phyloP scores from a whole-genome alignment of 2,113 vertebrate genomes.

The Perccottus glenii region DNA sequence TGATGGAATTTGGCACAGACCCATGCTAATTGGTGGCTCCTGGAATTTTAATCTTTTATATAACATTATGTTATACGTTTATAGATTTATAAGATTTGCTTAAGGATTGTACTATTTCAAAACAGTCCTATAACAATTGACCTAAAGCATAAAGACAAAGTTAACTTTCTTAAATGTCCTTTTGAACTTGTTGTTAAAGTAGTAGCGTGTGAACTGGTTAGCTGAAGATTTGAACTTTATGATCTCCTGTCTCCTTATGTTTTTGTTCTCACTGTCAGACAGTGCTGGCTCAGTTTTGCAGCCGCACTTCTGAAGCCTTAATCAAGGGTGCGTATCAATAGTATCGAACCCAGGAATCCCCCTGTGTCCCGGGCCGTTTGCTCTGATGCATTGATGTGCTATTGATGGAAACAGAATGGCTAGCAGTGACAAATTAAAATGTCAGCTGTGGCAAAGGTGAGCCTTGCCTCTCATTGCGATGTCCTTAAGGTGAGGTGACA shows the following conservation, averaged over 20 bases:
- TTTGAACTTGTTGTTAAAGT: too few relatives aligned
- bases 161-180: too few relatives aligned
- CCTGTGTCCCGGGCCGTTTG: slow-evolving; percentile 55
- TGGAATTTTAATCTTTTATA: not conserved
- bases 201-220: too few relatives aligned
- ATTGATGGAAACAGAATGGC: slow-evolving; percentile 68
- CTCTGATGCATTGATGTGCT: slow-evolving; percentile 75
- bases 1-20: slow-evolving; percentile 4
- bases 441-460: slow-evolving; percentile 78
- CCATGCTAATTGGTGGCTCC: not conserved
- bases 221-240: slow-evolving; percentile 46
- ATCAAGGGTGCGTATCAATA: slow-evolving; percentile 69
- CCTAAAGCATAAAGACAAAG: too few relatives aligned
- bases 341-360: slow-evolving; percentile 65
- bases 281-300: slow-evolving; percentile 9
- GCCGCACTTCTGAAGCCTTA: slow-evolving; percentile 52
- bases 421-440: slow-evolving; percentile 79
- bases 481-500: slow-evolving; percentile 69
- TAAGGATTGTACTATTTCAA: too few relatives aligned
- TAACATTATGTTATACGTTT: not conserved
- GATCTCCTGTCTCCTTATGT: slow-evolving; percentile 27
- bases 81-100: too few relatives aligned
- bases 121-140: too few relatives aligned
- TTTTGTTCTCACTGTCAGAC: slow-evolving; percentile 7
- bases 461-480: slow-evolving; percentile 42